Percentiles rank a stretch among this genome's conserved stretches.
These are phyloP conservation scores for Ptyas mucosa DNA, from an alignment of 2,113 vertebrate genomes.

Conservation along the genomic window DNA sequence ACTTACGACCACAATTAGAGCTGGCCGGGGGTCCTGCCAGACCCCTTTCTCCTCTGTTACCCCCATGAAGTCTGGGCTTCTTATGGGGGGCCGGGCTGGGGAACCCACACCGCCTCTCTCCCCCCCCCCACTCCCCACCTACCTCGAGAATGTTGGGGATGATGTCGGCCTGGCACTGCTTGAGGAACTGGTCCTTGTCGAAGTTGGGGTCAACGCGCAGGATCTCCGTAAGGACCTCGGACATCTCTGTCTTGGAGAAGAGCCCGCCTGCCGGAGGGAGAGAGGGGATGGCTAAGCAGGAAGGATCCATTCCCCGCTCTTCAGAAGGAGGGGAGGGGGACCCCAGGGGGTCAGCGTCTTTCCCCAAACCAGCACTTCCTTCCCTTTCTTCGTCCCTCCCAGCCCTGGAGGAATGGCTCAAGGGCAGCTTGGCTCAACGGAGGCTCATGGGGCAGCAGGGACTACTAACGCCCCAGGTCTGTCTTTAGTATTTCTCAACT, in stretches of 20 bases:
- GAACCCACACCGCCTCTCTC: neutral
- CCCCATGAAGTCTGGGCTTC: neutral
- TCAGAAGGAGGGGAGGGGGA: neutral
- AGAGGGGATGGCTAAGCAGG: rapidly evolving
- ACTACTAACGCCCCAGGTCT: neutral
- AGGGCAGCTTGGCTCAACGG: neutral
- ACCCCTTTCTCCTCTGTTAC: neutral
- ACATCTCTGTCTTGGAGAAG: constrained; percentile 98
- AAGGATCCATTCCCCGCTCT: neutral
- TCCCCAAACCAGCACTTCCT: neutral
- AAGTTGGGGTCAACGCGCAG: constrained; percentile 87
- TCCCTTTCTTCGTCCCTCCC: neutral
- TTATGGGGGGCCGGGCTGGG: neutral
- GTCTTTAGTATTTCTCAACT: neutral
- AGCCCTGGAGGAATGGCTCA: neutral
- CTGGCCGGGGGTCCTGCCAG: neutral
- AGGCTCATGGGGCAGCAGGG: neutral
- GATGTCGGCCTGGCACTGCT: constrained; percentile 88
- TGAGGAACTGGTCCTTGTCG: constrained; percentile 90
- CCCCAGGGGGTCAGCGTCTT: neutral
- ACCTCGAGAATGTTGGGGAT: constrained; percentile 97
- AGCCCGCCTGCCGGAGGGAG: constrained; percentile 76
- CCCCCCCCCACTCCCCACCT: neutral
- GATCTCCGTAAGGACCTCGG: constrained; percentile 93
- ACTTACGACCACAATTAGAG: neutral